Evolutionary conservation across 2,888 invertebrate species (phyloP), one percentile per base, ranked within the genome.

Genomic region (Ichneumon xanthorius): DNA sequence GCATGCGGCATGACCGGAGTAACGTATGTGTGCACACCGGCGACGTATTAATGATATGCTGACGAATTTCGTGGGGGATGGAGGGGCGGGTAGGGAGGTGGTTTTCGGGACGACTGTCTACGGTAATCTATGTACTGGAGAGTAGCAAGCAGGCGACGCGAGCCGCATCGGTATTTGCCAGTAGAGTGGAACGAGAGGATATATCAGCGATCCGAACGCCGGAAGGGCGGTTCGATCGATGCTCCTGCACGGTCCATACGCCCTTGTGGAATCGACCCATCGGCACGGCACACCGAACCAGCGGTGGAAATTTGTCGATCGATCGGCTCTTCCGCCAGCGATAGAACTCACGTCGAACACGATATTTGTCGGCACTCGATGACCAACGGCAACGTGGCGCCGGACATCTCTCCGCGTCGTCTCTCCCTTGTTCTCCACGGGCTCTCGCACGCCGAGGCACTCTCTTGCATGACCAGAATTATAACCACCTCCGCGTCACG

Each of bases 11-110:
- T 63, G 67, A 67, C 55, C 50, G 11, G 26, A 61, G 53, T 68
- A 37, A 33, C 5, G 6, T 45, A 58, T 40, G 22, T 73, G 61
- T 84, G 55, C 9, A 40, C n/a, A 55, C 26, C 65, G 40, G 80
- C 76, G 63, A 48, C 76, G 70, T 68, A 84, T 86, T 82, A 84
- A 86, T 86, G 83, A 84, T 84, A 86, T 84, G 84, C 84, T 77
- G 80, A 84, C 82, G 77, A 84, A 86, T 84, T 86, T 86, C 63
- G 19, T 1, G 37, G 67, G 45, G 19, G 19, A 3, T 4, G 40
- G 19, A 22, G 45, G 40, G 30, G 33, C 50, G 14, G 14, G 40
- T 71, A 16, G 58, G 58, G 70, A 45, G 61, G 26, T 68, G 76
- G 45, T 45, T 45, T 45, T 45, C 45, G 67, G 22, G 37, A 72